Evolutionary conservation across 53 echinoderm and acorn worm species (phyloP).

Genomic region (Paelopatides confundens): DNA sequence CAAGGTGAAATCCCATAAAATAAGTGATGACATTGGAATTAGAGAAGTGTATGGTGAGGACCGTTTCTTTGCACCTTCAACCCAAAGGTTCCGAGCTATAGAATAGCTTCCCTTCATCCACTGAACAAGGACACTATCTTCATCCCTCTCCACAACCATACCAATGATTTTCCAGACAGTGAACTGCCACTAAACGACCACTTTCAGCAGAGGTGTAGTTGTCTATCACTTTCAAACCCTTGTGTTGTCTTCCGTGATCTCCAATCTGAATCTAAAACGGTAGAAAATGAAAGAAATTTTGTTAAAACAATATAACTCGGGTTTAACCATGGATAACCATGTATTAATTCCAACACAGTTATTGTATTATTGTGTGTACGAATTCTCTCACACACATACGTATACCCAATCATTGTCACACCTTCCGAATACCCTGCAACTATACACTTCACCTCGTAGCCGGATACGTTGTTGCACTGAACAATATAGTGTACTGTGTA

Average conservation of each 20-base stretch:
- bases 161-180: constrained; percentile 7
- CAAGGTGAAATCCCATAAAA: constrained; percentile 10
- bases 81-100: neutral
- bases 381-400: too few relatives aligned
- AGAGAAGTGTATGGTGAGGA: neutral
- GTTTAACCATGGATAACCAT: too few relatives aligned
- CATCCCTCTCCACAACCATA: neutral
- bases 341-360: too few relatives aligned
- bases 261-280: neutral
- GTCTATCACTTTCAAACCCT: neutral
- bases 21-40: neutral
- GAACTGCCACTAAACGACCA: neutral
- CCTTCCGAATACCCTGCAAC: too few relatives aligned
- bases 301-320: too few relatives aligned
- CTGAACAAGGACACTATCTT: neutral
- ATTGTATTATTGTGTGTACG: too few relatives aligned
- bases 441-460: too few relatives aligned
- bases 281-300: too few relatives aligned
- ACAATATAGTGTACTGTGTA: too few relatives aligned
- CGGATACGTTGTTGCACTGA: too few relatives aligned
- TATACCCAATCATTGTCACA: too few relatives aligned
- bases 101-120: constrained; percentile 4
- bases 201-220: neutral
- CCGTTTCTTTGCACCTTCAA: neutral
- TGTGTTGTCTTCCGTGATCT: neutral